phyloP scores from a whole-genome alignment of 2,113 vertebrate species.

The Lichenostomus cassidix region DNA sequence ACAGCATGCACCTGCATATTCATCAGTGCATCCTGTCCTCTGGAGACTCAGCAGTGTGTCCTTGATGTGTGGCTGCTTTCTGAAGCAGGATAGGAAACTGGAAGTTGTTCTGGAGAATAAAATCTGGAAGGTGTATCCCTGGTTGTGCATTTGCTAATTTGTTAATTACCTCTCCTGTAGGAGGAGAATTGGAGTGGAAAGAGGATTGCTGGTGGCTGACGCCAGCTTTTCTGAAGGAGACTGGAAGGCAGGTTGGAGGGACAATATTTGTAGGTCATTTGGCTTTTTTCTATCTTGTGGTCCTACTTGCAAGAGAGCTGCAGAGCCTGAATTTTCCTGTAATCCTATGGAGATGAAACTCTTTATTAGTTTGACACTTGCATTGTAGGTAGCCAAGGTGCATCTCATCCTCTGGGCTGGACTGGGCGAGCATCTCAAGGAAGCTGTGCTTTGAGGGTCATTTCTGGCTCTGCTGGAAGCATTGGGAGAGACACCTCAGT shows the following conservation, averaged over 20 bases:
- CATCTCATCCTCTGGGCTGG: background rate
- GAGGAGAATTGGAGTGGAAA: background rate
- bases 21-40: background rate
- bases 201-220: background rate
- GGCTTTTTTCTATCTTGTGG: background rate
- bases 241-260: background rate
- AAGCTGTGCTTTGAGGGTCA: fast-evolving
- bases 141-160: background rate
- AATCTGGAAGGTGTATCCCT: background rate
- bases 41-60: background rate
- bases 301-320: background rate
- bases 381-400: background rate
- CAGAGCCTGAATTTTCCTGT: background rate
- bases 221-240: background rate
- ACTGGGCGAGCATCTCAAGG: fast-evolving
- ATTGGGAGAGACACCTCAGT: background rate
- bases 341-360: background rate
- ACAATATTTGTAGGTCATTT: background rate
- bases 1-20: background rate
- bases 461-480: background rate
- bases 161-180: background rate
- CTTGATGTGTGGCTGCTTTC: background rate
- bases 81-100: background rate
- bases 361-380: background rate
- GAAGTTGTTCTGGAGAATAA: background rate